These are phyloP conservation scores for Alces alces DNA, from an alignment of 2,113 vertebrate genomes.

Conservation along the genomic window DNA sequence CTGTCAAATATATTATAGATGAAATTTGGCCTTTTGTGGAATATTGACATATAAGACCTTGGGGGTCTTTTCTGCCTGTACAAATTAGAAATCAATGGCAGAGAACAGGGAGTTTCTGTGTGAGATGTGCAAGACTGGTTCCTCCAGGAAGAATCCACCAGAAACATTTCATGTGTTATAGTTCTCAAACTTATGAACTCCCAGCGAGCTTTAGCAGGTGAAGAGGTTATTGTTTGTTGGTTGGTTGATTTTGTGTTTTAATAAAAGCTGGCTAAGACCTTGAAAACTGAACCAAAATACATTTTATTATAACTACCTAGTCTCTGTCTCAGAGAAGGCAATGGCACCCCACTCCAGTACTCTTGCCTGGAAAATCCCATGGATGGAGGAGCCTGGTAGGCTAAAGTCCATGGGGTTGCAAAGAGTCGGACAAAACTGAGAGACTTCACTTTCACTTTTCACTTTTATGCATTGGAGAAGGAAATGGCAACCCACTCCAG, in stretches of 20 bases:
- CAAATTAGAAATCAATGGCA: conserved; percentile 53
- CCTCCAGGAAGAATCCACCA: neutral
- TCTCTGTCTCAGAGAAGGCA: neutral
- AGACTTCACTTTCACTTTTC: no score
- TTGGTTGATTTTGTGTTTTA: neutral
- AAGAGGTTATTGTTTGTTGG: neutral
- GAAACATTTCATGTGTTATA: neutral
- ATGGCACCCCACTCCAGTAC: no score
- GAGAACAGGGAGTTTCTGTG: conserved; percentile 44
- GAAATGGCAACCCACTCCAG: no score
- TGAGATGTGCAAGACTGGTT: neutral
- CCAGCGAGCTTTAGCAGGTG: neutral
- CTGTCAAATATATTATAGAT: neutral
- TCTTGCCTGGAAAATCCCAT: no score
- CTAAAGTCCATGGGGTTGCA: no score
- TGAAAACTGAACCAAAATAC: conserved; percentile 52
- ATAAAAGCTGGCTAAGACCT: neutral
- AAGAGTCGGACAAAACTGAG: no score
- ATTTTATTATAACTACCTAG: conserved; percentile 49
- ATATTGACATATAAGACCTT: neutral
- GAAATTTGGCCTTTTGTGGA: neutral
- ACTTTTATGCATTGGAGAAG: no score
- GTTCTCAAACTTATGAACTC: neutral
- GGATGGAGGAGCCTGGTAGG: no score
- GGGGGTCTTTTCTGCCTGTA: neutral